phyloP scores from a whole-genome alignment of 1,140 invertebrate species.

The Drosophila takahashii region DNA sequence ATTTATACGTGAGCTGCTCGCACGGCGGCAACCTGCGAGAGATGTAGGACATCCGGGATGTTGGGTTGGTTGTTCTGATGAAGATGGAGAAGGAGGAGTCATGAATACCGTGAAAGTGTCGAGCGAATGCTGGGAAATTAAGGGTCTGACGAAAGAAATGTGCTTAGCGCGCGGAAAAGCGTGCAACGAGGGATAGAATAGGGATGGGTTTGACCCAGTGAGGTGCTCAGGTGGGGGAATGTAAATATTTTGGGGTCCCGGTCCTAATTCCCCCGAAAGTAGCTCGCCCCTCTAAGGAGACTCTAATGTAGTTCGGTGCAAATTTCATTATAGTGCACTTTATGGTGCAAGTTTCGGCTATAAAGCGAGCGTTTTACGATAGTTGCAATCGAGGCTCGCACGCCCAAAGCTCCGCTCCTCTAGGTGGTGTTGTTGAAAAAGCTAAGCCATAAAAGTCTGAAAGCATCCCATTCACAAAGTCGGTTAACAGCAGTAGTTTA shows the following conservation, averaged over 20 bases:
- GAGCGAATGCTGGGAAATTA: conserved; percentile 31
- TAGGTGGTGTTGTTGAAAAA: conserved; percentile 39
- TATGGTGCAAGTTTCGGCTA: conserved; percentile 51
- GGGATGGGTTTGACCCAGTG: conserved; percentile 51
- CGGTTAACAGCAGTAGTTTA: conserved; percentile 27
- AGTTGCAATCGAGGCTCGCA: conserved; percentile 53
- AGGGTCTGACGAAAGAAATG: conserved; percentile 39
- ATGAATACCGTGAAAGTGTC: conserved; percentile 70
- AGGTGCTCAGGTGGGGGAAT: conserved; percentile 12
- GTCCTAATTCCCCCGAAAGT: neutral
- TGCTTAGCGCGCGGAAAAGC: conserved; percentile 59
- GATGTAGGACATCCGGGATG: conserved; percentile 3
- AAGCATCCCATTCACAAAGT: conserved; percentile 53
- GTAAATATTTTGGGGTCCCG: neutral
- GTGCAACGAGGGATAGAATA: conserved; percentile 24
- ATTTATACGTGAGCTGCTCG: conserved; percentile 82
- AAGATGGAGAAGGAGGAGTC: too few species aligned
- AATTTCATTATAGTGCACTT: conserved; percentile 54
- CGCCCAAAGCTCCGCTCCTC: conserved; percentile 51
- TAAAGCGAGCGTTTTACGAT: conserved; percentile 40
- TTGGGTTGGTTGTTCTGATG: too few species aligned
- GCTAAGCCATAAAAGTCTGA: conserved; percentile 47
- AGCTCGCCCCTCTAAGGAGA: neutral
- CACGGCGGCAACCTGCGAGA: conserved; percentile 39
- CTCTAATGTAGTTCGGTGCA: conserved; percentile 11